Evolutionary conservation across 2,888 invertebrate species (phyloP).

Genomic region (Mesochorus sp.): DNA sequence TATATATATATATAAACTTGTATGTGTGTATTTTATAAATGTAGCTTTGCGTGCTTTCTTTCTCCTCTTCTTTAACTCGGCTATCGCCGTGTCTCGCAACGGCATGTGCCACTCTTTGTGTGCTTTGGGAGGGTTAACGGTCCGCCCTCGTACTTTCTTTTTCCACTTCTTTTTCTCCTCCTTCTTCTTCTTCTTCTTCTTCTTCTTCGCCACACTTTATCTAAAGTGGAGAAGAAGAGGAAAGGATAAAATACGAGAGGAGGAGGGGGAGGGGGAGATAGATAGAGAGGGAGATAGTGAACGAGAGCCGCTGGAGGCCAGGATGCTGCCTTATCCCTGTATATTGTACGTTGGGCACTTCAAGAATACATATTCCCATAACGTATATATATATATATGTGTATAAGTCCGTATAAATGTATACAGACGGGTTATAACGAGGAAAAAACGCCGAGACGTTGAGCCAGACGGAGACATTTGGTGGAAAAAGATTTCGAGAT

Average conservation of each 20-base stretch:
- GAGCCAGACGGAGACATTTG: conserved; percentile 49
- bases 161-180: conserved; percentile 13
- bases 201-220: conserved; percentile 22
- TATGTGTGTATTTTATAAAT: not conserved
- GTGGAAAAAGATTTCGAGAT: conserved; percentile 44
- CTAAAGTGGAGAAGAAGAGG: conserved; percentile 2
- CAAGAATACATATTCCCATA: not conserved
- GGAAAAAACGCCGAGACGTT: conserved; percentile 42
- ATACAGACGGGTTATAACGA: conserved; percentile 2
- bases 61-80: no score
- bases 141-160: conserved; percentile 29
- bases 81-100: no score
- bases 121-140: conserved; percentile 46
- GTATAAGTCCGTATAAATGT: no score
- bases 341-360: not conserved
- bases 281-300: not conserved
- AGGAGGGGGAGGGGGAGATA: not conserved
- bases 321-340: not conserved
- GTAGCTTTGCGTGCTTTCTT: conserved; percentile 12
- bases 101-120: no score
- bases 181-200: conserved; percentile 19
- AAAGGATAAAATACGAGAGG: not conserved
- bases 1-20: not conserved
- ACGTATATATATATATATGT: conserved; percentile 5
- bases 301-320: not conserved